Evolutionary conservation across 2,113 vertebrate genomes (phyloP).

Genomic region (Oophaga pumilio): DNA sequence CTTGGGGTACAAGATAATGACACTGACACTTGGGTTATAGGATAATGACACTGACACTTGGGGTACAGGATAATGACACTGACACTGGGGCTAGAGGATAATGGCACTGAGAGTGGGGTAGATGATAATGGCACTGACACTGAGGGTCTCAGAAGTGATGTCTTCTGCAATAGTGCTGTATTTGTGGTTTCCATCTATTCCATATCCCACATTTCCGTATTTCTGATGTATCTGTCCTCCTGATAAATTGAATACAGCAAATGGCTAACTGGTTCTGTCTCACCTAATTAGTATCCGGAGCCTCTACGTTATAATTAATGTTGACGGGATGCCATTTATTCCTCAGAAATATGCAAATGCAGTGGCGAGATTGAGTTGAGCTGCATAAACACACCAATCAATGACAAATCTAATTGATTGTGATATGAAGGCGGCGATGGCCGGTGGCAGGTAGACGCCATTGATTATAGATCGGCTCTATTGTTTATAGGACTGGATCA

Average conservation of each 20-base stretch:
- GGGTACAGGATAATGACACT: not conserved
- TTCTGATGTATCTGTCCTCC: not conserved
- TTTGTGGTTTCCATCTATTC: not conserved
- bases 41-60: not conserved
- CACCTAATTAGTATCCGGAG: not conserved
- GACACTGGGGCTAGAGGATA: not conserved
- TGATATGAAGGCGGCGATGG: not conserved
- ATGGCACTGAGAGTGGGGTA: not conserved
- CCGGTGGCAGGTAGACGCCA: not conserved
- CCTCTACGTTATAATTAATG: slow-evolving; percentile 5
- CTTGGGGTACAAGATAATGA: not conserved
- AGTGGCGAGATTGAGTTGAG: not conserved
- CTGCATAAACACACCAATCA: slow-evolving; percentile 18
- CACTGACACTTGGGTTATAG: not conserved
- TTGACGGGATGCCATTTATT: slow-evolving; percentile 26
- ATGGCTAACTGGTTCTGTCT: slow-evolving; percentile 29
- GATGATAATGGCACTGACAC: not conserved
- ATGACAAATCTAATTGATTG: slow-evolving; percentile 14
- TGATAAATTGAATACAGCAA: slow-evolving; percentile 29
- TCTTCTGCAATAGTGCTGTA: not conserved
- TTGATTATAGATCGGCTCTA: not conserved
- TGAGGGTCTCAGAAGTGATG: not conserved
- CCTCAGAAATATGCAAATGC: slow-evolving; percentile 32
- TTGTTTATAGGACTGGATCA: not conserved
- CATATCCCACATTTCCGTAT: too few species aligned